phyloP scores from a whole-genome alignment of 2,797 vertebrate genomes.

The Pipistrellus pipistrellus region DNA sequence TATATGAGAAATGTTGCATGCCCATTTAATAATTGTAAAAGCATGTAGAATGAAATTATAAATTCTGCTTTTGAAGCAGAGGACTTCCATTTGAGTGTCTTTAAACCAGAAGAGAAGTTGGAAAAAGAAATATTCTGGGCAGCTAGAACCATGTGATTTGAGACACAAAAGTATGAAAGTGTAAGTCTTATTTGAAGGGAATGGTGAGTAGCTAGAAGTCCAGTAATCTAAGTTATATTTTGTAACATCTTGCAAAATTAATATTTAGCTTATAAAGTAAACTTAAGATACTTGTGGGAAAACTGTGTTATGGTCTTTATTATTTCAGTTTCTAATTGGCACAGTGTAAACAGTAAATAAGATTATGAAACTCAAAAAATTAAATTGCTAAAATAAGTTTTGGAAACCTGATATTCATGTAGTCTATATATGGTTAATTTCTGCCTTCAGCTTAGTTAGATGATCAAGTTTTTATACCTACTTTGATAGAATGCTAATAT shows the following conservation, averaged over 20 bases:
- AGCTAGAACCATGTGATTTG: neutral
- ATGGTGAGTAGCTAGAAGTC: conserved; percentile 12
- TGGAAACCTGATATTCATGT: conserved; percentile 41
- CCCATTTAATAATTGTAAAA: neutral
- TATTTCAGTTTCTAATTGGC: neutral
- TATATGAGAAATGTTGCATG: neutral
- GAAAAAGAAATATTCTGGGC: neutral
- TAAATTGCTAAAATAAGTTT: neutral
- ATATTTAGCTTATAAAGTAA: conserved; percentile 31
- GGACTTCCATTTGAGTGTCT: conserved; percentile 14
- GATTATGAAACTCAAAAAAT: neutral
- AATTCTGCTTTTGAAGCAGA: conserved; percentile 17
- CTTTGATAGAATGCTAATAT: conserved; percentile 5
- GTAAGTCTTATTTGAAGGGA: neutral
- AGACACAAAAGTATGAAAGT: neutral
- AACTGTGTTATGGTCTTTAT: neutral
- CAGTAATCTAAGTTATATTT: conserved; percentile 29
- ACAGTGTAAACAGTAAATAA: neutral
- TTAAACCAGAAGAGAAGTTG: neutral
- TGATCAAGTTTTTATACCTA: conserved; percentile 29
- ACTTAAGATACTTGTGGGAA: neutral
- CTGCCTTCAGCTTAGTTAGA: neutral
- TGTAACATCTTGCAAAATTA: conserved; percentile 26
- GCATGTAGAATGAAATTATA: neutral
- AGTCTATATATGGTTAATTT: conserved; percentile 43